Percentiles rank a stretch among this genome's conserved stretches.
These are phyloP conservation scores for Pachyrhynchus sulphureomaculatus DNA, from an alignment of 1,140 invertebrate genomes.

Conservation along the genomic window DNA sequence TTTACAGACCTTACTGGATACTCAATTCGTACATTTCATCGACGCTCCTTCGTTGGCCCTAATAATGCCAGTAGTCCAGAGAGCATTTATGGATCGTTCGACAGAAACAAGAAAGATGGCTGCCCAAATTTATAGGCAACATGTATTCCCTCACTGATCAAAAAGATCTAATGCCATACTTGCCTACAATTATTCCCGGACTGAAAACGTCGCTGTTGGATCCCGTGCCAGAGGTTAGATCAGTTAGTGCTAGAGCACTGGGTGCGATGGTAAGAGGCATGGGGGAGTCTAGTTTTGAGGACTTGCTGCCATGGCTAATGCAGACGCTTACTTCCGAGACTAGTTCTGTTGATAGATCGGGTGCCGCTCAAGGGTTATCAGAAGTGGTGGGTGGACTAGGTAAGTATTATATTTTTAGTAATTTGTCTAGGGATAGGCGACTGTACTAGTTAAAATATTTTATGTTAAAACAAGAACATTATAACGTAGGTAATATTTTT, in stretches of 20 bases:
- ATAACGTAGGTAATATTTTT: too few relatives aligned
- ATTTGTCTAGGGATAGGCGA: too few relatives aligned
- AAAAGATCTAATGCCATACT: constrained; percentile 95
- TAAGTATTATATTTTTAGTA: constrained; percentile 1
- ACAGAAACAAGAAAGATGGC: constrained; percentile 99
- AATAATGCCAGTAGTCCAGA: constrained; percentile 98
- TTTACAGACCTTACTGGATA: constrained; percentile 90
- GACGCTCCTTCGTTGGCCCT: constrained; percentile 97
- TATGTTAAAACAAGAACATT: too few relatives aligned
- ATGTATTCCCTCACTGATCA: constrained; percentile 99
- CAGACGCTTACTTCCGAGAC: constrained; percentile 94
- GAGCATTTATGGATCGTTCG: constrained; percentile 95
- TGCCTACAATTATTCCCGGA: constrained; percentile 95
- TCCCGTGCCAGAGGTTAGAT: constrained; percentile 89
- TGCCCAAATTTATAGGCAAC: constrained; percentile 98
- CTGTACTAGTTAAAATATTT: too few relatives aligned
- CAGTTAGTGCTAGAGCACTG: constrained; percentile 89
- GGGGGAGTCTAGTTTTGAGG: constrained; percentile 94
- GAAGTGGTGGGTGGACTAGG: constrained; percentile 91
- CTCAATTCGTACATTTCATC: constrained; percentile 99
- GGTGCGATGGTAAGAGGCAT: constrained; percentile 97
- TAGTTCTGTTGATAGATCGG: constrained; percentile 94
- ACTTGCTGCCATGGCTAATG: constrained; percentile 97
- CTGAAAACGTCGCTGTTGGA: constrained; percentile 94
- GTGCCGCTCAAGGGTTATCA: constrained; percentile 95